A percentile compares a stretch with the other conserved stretches of the same genome.
Conservation (phyloP, 2,113 vertebrate species). For the Phaethornis superciliosus region DNA sequence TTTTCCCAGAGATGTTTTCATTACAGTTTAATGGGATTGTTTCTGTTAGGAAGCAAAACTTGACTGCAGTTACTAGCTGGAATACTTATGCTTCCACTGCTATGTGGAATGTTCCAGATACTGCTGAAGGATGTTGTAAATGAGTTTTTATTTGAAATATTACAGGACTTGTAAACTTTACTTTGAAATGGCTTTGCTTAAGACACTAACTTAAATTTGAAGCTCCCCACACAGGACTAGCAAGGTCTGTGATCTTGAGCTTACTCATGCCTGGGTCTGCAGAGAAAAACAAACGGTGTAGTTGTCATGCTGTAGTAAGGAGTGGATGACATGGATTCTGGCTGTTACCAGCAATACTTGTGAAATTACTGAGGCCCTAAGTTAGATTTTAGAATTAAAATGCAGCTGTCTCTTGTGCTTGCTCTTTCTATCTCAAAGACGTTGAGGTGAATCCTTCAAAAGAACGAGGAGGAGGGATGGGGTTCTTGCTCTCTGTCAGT, state of each 20-base stretch:
- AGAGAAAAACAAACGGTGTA: not conserved
- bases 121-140: not conserved
- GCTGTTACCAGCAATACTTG: not conserved
- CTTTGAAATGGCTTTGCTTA: not conserved
- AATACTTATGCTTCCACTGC: not conserved
- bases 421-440: not conserved
- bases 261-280: not conserved
- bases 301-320: not conserved
- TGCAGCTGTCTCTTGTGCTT: not conserved
- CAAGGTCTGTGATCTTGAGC: not conserved
- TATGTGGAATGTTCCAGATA: slow-evolving; percentile 32
- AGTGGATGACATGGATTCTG: not conserved
- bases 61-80: not conserved
- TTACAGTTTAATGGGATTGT: slow-evolving; percentile 36
- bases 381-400: not conserved
- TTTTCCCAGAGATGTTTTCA: slow-evolving; percentile 56
- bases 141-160: not conserved
- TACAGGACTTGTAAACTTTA: not conserved
- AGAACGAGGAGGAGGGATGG: not conserved
- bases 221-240: not conserved
- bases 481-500: not conserved
- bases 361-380: not conserved
- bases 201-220: not conserved
- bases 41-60: slow-evolving; percentile 58
- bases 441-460: not conserved